Evolutionary conservation across 2,797 vertebrate species (phyloP), one percentile per base, ranked within the genome.

Genomic region (Molothrus aeneus): DNA sequence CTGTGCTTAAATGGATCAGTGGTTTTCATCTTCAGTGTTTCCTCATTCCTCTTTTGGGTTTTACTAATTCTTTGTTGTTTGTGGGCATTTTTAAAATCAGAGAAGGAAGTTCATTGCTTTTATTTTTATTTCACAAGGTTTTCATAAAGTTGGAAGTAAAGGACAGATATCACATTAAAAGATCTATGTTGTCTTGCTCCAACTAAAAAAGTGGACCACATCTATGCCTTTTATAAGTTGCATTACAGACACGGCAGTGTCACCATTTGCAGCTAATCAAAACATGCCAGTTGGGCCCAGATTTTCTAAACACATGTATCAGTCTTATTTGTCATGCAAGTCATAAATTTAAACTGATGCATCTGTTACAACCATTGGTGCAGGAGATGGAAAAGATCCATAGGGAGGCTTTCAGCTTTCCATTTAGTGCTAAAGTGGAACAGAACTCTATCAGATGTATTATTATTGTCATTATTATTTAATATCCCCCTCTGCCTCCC

Each of bases 381-480:
- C 83, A 92, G 7, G 2, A 83, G 88, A 94, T 74, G 71, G 88
- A 68, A 90, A 83, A 89, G 88, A 87, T 88, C 94, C 94, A 85
- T 42, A 74, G 95, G 94, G 92, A 97, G 88, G 88, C 90, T 96
- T 96, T 96, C 93, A 96, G 90, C 94, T 93, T 90, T 93, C 94
- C 92, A 85, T 94, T 97, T 95, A 95, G 92, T 80, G 74, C 92
- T 85, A 59, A 89, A 95, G 90, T 10, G 10, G 92, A 95, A 85
- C 88, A 80, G 83, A 92, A 82, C 86, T 95, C 94, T 94, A 95
- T 92, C 90, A 95, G 80, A 88, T 65, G 71, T 85, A 91, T 90
- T 80, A 95, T 88, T 93, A 87, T 83, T 92, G 81, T 89, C 96
- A 96, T 97, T 95, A 96, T 89, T 97, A 97, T 96, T 97, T 97